phyloP scores from a whole-genome alignment of 2,113 vertebrate species.

The Benitochromis conjunctus region DNA sequence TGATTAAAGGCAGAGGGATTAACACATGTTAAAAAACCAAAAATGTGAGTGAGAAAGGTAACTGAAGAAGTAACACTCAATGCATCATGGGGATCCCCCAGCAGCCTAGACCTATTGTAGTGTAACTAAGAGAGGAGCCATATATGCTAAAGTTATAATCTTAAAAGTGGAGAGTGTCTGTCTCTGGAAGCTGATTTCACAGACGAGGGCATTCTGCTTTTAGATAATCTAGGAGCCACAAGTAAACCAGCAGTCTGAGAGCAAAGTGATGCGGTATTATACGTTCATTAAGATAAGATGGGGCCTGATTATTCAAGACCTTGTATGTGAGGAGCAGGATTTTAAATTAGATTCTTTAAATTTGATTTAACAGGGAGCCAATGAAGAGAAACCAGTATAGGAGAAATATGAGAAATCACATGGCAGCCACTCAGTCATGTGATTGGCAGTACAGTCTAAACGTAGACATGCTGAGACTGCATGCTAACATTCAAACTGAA shows the following conservation, averaged over 20 bases:
- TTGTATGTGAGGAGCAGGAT: neutral
- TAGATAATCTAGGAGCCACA: neutral
- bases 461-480: neutral
- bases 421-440: neutral
- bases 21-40: neutral
- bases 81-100: neutral
- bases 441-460: neutral
- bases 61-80: neutral
- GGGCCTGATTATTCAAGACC: neutral
- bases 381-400: neutral
- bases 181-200: neutral
- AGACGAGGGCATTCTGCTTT: accelerated
- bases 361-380: neutral
- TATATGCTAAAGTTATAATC: neutral
- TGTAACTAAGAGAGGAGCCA: neutral
- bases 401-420: neutral
- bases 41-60: neutral
- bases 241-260: neutral
- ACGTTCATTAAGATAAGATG: neutral
- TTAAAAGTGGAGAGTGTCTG: neutral
- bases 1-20: neutral
- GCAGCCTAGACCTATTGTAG: neutral
- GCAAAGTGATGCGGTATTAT: neutral
- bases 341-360: neutral
- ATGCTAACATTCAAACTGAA: neutral